Evolutionary conservation across 2,888 invertebrate genomes (phyloP).

Genomic region (Parapristionchus giblindavisi): DNA sequence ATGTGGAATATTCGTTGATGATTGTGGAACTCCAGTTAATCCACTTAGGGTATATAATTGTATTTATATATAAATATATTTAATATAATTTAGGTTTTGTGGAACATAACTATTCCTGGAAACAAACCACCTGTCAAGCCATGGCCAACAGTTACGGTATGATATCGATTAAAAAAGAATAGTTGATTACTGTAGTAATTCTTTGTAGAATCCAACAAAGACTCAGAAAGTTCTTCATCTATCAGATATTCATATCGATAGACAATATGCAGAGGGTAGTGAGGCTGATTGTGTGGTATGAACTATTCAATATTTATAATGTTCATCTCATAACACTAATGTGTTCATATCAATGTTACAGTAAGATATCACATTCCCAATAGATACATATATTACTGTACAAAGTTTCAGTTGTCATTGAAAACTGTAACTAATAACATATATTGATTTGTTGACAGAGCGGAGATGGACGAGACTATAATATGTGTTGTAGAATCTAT

Average conservation of each 20-base stretch:
- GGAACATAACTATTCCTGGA: constrained; percentile 59
- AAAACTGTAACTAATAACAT: too few relatives aligned
- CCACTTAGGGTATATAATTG: constrained; percentile 33
- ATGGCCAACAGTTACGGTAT: constrained; percentile 55
- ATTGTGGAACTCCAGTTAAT: constrained; percentile 14
- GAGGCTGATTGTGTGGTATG: constrained; percentile 51
- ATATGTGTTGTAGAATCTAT: constrained; percentile 58
- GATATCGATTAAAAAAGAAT: background rate
- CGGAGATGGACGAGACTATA: background rate
- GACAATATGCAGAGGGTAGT: constrained; percentile 77
- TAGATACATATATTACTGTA: too few relatives aligned
- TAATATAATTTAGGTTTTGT: constrained; percentile 40
- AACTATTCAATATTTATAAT: too few relatives aligned
- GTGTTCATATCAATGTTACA: too few relatives aligned
- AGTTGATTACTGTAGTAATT: background rate
- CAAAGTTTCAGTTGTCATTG: too few relatives aligned
- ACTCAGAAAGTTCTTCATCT: constrained; percentile 87
- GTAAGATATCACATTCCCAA: too few relatives aligned
- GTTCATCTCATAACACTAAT: too few relatives aligned
- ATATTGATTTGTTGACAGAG: background rate
- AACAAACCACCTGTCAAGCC: constrained; percentile 58
- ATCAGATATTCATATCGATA: constrained; percentile 94
- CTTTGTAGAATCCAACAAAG: background rate
- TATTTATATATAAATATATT: background rate
- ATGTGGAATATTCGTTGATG: constrained; percentile 54